A percentile compares a stretch with the other conserved stretches of the same genome.
phyloP scores from a whole-genome alignment of 2,113 vertebrate genomes.

The Xiphophorus hellerii region DNA sequence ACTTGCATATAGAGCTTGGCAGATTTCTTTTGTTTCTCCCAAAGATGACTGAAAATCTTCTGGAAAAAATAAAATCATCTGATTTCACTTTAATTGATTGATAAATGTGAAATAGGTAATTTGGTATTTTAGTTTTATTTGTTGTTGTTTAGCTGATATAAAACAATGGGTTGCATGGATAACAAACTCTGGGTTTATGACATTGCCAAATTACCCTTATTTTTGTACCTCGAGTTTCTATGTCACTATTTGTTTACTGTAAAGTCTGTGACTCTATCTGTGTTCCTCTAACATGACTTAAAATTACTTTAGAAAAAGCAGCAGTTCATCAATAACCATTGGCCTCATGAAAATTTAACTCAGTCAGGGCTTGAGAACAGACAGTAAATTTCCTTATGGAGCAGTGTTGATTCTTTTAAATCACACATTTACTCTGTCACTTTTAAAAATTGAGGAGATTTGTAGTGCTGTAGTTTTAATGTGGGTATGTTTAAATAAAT shows the following conservation, averaged over 20 bases:
- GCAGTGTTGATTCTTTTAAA: constrained; percentile 37
- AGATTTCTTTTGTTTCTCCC: too few relatives aligned
- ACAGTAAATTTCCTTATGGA: constrained; percentile 29
- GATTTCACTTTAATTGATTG: too few relatives aligned
- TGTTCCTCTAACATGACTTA: constrained; percentile 43
- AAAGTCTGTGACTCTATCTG: constrained; percentile 15
- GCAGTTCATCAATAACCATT: constrained; percentile 52
- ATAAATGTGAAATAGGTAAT: too few relatives aligned
- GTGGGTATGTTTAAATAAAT: neutral
- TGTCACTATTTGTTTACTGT: constrained; percentile 4
- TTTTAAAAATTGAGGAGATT: constrained; percentile 15
- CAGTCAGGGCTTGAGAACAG: constrained; percentile 45
- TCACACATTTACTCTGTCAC: constrained; percentile 16
- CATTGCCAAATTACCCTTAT: too few relatives aligned
- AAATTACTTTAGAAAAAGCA: constrained; percentile 36
- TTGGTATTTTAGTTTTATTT: too few relatives aligned
- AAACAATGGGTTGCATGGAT: too few relatives aligned
- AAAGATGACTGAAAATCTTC: too few relatives aligned
- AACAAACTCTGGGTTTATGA: too few relatives aligned
- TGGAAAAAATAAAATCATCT: too few relatives aligned
- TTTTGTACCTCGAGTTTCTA: too few relatives aligned
- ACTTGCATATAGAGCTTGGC: too few relatives aligned
- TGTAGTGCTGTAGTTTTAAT: constrained; percentile 10
- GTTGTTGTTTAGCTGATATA: too few relatives aligned
- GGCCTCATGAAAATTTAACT: constrained; percentile 58